A percentile compares a stretch with the other conserved stretches of the same genome.
These are phyloP conservation scores for Philereme transversata DNA, from an alignment of 2,888 invertebrate species.

Conservation along the genomic window DNA sequence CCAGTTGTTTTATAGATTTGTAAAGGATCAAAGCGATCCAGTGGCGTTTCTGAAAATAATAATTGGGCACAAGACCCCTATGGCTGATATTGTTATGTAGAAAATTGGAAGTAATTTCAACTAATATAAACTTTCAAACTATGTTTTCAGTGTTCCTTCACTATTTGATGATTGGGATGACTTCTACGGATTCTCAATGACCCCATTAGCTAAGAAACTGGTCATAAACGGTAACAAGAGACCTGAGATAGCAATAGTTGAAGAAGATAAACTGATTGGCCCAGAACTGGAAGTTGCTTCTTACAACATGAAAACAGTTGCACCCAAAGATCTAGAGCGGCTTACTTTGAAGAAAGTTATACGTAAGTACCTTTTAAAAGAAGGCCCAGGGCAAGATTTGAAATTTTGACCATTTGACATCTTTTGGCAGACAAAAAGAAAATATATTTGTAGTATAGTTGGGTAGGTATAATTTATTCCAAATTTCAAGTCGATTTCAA, in stretches of 20 bases:
- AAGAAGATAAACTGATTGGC: slow-evolving; percentile 85
- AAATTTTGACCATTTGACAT: too few relatives aligned
- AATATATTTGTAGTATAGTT: too few relatives aligned
- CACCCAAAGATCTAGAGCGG: slow-evolving; percentile 82
- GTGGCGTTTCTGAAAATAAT: too few relatives aligned
- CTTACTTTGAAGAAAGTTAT: slow-evolving; percentile 86
- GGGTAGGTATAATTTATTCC: too few relatives aligned
- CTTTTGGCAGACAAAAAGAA: too few relatives aligned
- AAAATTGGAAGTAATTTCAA: too few relatives aligned
- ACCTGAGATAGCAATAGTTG: slow-evolving; percentile 86
- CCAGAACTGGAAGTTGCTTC: slow-evolving; percentile 74
- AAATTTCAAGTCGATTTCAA: too few relatives aligned
- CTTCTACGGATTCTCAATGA: slow-evolving; percentile 92
- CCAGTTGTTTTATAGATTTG: too few relatives aligned
- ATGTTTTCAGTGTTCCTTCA: slow-evolving; percentile 81
- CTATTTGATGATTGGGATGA: slow-evolving; percentile 90
- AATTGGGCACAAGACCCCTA: too few relatives aligned
- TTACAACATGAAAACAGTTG: slow-evolving; percentile 87
- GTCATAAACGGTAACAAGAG: slow-evolving; percentile 84
- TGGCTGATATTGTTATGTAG: too few relatives aligned
- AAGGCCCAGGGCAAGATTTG: too few relatives aligned
- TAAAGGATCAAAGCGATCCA: too few relatives aligned
- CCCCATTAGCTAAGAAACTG: slow-evolving; percentile 85
- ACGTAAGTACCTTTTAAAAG: slow-evolving; percentile 62
- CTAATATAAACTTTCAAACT: neutral